phyloP scores from a whole-genome alignment of 2,113 vertebrate genomes.

The Lagopus leucura region DNA sequence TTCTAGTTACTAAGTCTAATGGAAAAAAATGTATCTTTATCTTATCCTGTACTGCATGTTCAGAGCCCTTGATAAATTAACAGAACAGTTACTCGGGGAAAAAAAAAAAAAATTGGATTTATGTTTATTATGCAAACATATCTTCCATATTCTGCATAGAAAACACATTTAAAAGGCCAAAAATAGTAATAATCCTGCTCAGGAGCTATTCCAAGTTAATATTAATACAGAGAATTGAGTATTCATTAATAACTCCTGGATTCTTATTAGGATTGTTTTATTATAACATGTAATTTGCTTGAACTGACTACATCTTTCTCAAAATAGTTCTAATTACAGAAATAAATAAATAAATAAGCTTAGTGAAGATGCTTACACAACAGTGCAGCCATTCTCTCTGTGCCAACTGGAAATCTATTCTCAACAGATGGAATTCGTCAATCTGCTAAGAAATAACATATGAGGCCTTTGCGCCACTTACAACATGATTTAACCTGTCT shows the following conservation, averaged over 20 bases:
- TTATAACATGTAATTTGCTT: constrained; percentile 72
- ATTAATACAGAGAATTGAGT: constrained; percentile 62
- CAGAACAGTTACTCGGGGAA: constrained; percentile 52
- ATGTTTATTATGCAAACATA: constrained; percentile 78
- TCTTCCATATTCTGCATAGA: constrained; percentile 68
- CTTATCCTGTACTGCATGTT: constrained; percentile 40
- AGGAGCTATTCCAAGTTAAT: constrained; percentile 69
- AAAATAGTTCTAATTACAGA: constrained; percentile 78
- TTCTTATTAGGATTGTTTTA: constrained; percentile 74
- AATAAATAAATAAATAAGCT: constrained; percentile 74
- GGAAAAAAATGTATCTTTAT: constrained; percentile 31
- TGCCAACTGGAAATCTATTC: constrained; percentile 72
- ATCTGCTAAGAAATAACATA: constrained; percentile 10
- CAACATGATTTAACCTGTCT: constrained; percentile 42
- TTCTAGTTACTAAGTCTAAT: constrained; percentile 32
- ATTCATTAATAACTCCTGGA: constrained; percentile 76
- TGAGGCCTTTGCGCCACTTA: neutral
- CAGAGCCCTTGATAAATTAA: constrained; percentile 52
- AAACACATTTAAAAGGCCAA: constrained; percentile 65
- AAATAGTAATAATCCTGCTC: constrained; percentile 64
- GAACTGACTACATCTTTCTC: constrained; percentile 67
- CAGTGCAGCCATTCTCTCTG: constrained; percentile 55
- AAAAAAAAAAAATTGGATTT: constrained; percentile 74
- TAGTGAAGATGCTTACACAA: constrained; percentile 74
- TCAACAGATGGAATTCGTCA: constrained; percentile 59